Percentiles rank a stretch among this genome's conserved stretches.
Evolutionary conservation across 2,113 vertebrate species (phyloP).

Genomic region (Greenwoodochromis staneri): DNA sequence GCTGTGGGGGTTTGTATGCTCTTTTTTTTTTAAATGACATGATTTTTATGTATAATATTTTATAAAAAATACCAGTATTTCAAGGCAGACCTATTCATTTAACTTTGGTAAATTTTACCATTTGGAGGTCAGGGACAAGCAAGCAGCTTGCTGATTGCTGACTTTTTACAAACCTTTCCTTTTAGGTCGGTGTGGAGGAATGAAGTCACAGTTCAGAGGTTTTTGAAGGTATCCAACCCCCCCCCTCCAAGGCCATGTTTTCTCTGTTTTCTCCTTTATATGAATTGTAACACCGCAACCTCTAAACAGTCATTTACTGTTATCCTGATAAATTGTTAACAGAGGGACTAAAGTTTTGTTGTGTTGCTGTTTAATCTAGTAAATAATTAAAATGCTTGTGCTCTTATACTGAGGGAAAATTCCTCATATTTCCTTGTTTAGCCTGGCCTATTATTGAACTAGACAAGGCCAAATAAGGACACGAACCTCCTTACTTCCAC

Average conservation of each 20-base stretch:
- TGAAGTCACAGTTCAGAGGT: neutral
- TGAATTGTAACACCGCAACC: neutral
- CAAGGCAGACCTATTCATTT: no score
- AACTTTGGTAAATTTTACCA: no score
- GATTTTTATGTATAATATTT: no score
- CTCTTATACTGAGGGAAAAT: no score
- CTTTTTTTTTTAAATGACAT: no score
- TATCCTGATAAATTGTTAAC: neutral
- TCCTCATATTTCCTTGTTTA: neutral
- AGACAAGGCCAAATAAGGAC: conserved; percentile 14
- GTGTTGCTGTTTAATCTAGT: no score
- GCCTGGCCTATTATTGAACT: neutral
- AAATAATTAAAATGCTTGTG: no score
- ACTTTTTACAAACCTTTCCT: neutral
- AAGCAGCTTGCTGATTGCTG: no score
- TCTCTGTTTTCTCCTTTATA: neutral
- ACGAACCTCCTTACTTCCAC: neutral
- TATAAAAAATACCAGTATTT: no score
- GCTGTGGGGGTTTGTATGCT: no score
- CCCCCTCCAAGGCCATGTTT: neutral
- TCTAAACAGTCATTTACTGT: neutral
- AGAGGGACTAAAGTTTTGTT: no score
- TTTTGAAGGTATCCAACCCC: neutral
- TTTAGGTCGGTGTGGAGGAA: neutral
- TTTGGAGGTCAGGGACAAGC: no score